Evolutionary conservation across 92 coral and sea anemone species (phyloP).

Genomic region (Actinostola sp.): DNA sequence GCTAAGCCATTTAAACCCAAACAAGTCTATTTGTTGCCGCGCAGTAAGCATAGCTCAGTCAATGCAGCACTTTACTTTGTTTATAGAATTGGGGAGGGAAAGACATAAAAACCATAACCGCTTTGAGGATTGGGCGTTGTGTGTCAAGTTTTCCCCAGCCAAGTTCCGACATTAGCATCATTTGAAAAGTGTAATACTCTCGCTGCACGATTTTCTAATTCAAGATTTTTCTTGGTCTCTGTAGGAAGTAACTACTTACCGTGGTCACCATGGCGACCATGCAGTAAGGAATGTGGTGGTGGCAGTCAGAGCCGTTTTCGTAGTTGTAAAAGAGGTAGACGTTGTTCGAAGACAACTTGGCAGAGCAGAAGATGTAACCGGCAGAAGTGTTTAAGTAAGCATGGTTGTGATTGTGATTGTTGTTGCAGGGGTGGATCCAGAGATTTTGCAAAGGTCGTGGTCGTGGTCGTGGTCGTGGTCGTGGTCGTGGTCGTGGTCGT

Average conservation of each 20-base stretch:
- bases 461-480: neutral
- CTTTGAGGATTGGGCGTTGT: too few species aligned
- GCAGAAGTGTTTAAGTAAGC: constrained; percentile 33
- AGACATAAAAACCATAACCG: too few species aligned
- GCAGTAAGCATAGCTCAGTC: too few species aligned
- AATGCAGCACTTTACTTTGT: too few species aligned
- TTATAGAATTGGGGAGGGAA: too few species aligned
- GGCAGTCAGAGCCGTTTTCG: constrained; percentile 64
- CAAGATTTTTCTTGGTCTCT: too few species aligned
- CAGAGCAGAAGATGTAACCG: constrained; percentile 22
- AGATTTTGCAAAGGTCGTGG: neutral
- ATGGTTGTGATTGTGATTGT: neutral
- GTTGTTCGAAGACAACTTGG: neutral
- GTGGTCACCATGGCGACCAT: constrained; percentile 79
- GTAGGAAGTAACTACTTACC: constrained; percentile 24
- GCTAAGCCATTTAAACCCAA: too few species aligned
- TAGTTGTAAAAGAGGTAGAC: constrained; percentile 30
- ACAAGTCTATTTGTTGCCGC: too few species aligned
- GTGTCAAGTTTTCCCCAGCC: too few species aligned
- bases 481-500: constrained; percentile 1
- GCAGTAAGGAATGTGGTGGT: constrained; percentile 62
- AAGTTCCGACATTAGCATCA: too few species aligned
- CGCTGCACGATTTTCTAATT: too few species aligned
- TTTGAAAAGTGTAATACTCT: too few species aligned
- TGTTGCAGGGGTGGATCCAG: neutral